Evolutionary conservation across 2,888 invertebrate genomes (phyloP), one percentile per base, ranked within the genome.

Genomic region (Cyaniris semiargus): DNA sequence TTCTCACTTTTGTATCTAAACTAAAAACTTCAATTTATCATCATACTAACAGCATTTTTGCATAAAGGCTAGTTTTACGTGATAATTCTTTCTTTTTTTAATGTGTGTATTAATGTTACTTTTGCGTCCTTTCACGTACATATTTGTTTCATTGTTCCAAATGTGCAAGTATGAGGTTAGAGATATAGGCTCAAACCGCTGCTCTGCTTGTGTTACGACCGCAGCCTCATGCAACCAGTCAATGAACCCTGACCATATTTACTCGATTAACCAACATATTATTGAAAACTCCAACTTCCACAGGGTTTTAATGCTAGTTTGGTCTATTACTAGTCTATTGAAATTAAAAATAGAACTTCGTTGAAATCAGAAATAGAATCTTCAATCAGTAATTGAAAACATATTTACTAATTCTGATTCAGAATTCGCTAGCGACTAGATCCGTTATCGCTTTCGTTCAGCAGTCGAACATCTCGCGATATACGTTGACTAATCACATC

Each of bases 151-250:
- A 66, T 74, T 74, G 74, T 48, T 74, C 74, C 27, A 74, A 53
- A 74, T 74, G 74, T 76, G 76, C 76, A 53, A 76, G 44, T 48
- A 38, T 76, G 80, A 79, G 80, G 83, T 84, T 82, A 84, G 83
- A 84, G 81, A 85, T 83, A 84, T 85, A 84, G 84, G 85, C 84
- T 84, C 83, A 85, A 85, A 87, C 87, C 89, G 83, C 87, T 83
- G 83, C 83, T 87, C 87, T 87, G 90, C 90, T 91, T 89, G 86
- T 87, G 85, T 92, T 92, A 89, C 85, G 86, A 91, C 90, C 92
- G 86, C 91, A 91, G 80, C 84, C 83, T 83, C 83, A 82, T 86
- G 72, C 82, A 85, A 83, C 82, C 86, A 87, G 91, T 89, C 90
- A 88, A 85, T 84, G 84, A 84, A 84, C 87, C 87, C 86, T 87